Conservation (phyloP, 2,888 invertebrate genomes). For the Drosophila eohydei region DNA sequence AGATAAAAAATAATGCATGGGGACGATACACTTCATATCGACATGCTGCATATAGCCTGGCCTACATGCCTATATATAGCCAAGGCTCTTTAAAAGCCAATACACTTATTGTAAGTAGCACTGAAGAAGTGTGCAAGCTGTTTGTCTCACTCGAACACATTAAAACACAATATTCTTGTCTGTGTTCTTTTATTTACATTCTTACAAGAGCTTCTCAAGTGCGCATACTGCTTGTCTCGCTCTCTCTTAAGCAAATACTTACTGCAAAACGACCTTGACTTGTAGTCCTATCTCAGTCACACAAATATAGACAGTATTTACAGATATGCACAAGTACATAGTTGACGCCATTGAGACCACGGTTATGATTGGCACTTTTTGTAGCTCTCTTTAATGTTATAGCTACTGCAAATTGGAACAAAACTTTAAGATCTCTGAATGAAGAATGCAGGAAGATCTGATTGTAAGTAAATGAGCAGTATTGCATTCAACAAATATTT, state of each 20-base stretch:
- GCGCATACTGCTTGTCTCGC: background rate
- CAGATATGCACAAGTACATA: background rate
- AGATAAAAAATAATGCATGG: slow-evolving; percentile 1
- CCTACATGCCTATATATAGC: background rate
- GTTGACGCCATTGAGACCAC: background rate
- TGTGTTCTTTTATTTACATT: no score
- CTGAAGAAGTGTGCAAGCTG: background rate
- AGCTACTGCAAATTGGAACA: background rate
- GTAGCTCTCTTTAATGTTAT: no score
- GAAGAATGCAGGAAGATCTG: background rate
- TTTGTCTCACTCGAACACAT: background rate
- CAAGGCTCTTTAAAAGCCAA: background rate
- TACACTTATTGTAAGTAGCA: no score
- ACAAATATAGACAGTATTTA: background rate
- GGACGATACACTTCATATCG: background rate
- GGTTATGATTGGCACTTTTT: background rate
- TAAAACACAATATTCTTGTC: background rate
- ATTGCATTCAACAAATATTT: background rate
- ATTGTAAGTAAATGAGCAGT: background rate
- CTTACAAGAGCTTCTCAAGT: no score
- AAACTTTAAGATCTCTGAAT: background rate
- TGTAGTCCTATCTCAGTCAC: background rate
- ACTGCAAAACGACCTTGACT: background rate
- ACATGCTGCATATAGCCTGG: background rate
- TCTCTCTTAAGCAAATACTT: background rate